Evolutionary conservation across 2,797 vertebrate genomes (phyloP).

Genomic region (Sparidentex hasta): DNA sequence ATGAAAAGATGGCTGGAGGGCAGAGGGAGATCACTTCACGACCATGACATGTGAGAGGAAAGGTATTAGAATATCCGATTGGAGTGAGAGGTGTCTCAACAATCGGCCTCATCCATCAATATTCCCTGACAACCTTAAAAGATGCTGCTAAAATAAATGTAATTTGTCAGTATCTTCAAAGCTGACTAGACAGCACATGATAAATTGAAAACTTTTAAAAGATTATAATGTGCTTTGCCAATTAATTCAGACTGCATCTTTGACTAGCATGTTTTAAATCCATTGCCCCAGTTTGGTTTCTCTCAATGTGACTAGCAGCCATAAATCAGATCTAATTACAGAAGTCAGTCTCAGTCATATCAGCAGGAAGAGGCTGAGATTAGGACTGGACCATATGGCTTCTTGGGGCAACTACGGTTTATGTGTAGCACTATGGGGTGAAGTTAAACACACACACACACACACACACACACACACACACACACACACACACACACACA

Average conservation of each 20-base stretch:
- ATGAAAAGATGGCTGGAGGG: conserved; percentile 69
- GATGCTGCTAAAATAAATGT: conserved; percentile 1
- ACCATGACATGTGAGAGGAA: conserved; percentile 59
- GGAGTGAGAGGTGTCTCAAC: conserved; percentile 49
- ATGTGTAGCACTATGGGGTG: conserved; percentile 48
- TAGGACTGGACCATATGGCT: conserved; percentile 82
- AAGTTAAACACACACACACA: conserved; percentile 35
- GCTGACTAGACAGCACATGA: background rate
- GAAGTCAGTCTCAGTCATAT: conserved; percentile 76
- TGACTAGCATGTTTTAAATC: conserved; percentile 16
- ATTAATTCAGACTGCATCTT: conserved; percentile 6
- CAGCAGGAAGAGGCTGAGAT: conserved; percentile 81
- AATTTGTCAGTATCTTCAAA: conserved; percentile 17
- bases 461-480: conserved; percentile 49
- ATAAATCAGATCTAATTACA: conserved; percentile 84
- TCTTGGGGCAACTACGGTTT: conserved; percentile 68
- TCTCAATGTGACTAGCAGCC: conserved; percentile 47
- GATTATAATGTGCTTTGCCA: background rate
- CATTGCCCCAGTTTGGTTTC: conserved; percentile 28
- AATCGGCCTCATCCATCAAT: conserved; percentile 50
- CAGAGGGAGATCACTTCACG: conserved; percentile 63
- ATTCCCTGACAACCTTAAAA: conserved; percentile 6
- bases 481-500: conserved; percentile 47
- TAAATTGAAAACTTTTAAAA: conserved; percentile 6
- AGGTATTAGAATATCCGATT: conserved; percentile 70